Conservation (phyloP, 2,797 vertebrate genomes). For the Pangasius larnaudii region DNA sequence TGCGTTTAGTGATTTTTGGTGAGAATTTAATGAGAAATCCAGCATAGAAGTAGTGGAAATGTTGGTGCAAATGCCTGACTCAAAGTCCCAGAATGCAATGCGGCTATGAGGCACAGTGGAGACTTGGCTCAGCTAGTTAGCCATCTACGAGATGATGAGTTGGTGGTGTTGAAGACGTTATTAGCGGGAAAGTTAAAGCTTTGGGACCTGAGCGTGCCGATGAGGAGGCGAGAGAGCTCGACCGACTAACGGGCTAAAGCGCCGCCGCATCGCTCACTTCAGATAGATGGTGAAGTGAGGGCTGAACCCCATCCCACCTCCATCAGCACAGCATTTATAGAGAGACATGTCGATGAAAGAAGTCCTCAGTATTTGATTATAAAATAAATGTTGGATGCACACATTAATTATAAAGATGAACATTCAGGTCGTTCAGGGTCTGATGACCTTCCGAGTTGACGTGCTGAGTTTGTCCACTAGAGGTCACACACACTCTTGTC, state of each 20-base stretch:
- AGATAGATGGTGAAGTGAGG: background rate
- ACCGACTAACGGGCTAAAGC: background rate
- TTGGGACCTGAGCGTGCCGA: background rate
- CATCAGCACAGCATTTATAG: background rate
- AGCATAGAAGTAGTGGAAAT: background rate
- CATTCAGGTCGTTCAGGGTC: background rate
- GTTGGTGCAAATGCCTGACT: background rate
- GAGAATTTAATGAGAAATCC: background rate
- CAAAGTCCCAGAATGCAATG: background rate
- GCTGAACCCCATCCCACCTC: background rate
- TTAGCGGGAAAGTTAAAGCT: background rate
- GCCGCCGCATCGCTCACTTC: background rate
- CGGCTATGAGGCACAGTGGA: background rate
- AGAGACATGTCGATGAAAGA: background rate
- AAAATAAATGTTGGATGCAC: background rate
- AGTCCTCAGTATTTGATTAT: background rate
- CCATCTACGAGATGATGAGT: background rate
- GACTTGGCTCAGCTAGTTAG: background rate
- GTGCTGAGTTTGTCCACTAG: conserved; percentile 47
- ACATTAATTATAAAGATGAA: background rate
- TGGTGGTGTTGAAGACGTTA: background rate
- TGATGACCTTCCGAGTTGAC: background rate
- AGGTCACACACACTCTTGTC: conserved; percentile 44
- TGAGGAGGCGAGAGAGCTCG: background rate
- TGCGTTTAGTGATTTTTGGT: background rate